phyloP scores from a whole-genome alignment of 1,140 invertebrate genomes.

The Diorhabda sublineata region DNA sequence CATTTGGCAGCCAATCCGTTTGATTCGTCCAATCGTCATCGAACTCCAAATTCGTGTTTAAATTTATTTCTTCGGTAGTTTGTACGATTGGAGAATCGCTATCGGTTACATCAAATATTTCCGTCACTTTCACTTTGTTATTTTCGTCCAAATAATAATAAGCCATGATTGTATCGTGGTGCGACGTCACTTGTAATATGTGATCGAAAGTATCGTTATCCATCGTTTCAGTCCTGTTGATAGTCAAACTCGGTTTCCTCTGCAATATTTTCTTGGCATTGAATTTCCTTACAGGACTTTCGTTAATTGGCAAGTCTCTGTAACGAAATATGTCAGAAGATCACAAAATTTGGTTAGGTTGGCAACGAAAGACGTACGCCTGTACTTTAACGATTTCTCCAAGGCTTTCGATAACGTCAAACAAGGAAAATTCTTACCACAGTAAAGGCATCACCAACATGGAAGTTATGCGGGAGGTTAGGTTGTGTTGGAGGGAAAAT shows the following conservation, averaged over 20 bases:
- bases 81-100: slow-evolving; percentile 51
- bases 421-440: no score
- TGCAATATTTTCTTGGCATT: slow-evolving; percentile 38
- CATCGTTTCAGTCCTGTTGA: slow-evolving; percentile 49
- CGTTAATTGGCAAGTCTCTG: slow-evolving; percentile 46
- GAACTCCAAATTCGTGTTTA: slow-evolving; percentile 51
- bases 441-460: no score
- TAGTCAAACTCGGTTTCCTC: slow-evolving; percentile 49
- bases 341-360: background rate
- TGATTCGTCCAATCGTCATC: slow-evolving; percentile 52
- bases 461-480: background rate
- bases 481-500: no score
- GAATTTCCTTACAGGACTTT: slow-evolving; percentile 36
- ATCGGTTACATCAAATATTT: slow-evolving; percentile 82
- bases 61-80: slow-evolving; percentile 47
- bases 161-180: slow-evolving; percentile 83
- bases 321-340: slow-evolving; percentile 16
- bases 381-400: no score
- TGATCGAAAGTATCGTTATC: slow-evolving; percentile 80
- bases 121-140: slow-evolving; percentile 80
- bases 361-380: no score
- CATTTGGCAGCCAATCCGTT: background rate
- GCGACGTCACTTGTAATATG: slow-evolving; percentile 75
- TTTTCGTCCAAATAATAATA: slow-evolving; percentile 87
- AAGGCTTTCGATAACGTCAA: no score